A percentile compares a stretch with the other conserved stretches of the same genome.
These are phyloP conservation scores for Phoeniculus purpureus DNA, from an alignment of 2,797 vertebrate species.

Conservation along the genomic window DNA sequence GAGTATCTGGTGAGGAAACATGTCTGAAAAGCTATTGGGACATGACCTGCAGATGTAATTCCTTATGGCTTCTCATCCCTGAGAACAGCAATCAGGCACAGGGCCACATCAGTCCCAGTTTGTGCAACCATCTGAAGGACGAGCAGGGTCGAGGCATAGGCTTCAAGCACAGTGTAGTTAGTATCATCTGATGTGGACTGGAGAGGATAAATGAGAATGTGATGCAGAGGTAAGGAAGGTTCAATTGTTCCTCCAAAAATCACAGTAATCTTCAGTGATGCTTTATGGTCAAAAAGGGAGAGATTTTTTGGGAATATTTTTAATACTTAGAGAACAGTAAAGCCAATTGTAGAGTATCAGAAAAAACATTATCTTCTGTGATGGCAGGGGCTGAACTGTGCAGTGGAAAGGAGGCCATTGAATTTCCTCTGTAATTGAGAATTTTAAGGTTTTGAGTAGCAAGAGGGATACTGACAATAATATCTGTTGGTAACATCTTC, in stretches of 20 bases:
- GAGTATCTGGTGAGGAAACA: not conserved
- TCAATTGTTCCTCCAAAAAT: not conserved
- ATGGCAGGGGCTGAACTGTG: not conserved
- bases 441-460: not conserved
- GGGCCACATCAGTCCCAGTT: rapidly evolving
- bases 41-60: not conserved
- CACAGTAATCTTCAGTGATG: not conserved
- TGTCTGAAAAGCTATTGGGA: not conserved
- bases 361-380: not conserved
- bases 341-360: not conserved
- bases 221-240: not conserved
- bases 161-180: not conserved
- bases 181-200: not conserved
- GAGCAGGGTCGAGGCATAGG: not conserved
- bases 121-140: not conserved
- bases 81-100: not conserved
- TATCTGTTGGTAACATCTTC: not conserved
- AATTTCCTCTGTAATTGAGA: not conserved
- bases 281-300: not conserved
- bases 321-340: not conserved
- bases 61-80: not conserved
- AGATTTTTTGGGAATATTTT: not conserved
- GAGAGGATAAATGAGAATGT: not conserved
- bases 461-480: not conserved
- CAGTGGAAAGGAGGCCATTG: not conserved